Evolutionary conservation across 2,113 vertebrate genomes (phyloP).

Genomic region (Carettochelys insculpta): DNA sequence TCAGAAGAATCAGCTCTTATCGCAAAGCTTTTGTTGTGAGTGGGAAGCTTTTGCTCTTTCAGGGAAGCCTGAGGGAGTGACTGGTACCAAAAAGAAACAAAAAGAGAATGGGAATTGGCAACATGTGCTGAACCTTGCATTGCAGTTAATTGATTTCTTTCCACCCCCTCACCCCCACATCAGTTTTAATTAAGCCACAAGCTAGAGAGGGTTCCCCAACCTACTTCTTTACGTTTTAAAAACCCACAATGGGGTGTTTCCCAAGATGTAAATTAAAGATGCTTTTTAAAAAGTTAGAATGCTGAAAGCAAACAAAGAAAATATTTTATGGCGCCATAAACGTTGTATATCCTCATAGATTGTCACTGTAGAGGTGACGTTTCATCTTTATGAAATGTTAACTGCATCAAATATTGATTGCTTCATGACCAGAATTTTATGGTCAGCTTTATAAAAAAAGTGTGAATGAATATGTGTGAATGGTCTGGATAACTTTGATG

Average conservation of each 20-base stretch:
- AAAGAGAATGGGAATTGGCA: background rate
- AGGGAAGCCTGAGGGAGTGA: background rate
- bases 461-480: slow-evolving; percentile 12
- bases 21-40: background rate
- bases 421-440: slow-evolving; percentile 19
- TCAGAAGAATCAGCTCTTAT: background rate
- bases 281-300: background rate
- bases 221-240: background rate
- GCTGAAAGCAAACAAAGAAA: slow-evolving; percentile 8
- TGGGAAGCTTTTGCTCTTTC: background rate
- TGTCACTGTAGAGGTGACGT: background rate
- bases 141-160: background rate
- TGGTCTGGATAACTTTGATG: background rate
- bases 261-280: background rate
- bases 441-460: slow-evolving; percentile 14
- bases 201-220: background rate
- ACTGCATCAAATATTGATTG: background rate
- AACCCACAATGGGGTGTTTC: background rate
- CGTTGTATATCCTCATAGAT: background rate
- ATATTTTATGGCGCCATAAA: background rate
- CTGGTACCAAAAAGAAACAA: background rate
- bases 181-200: background rate
- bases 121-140: background rate
- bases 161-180: background rate
- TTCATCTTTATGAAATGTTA: slow-evolving; percentile 39